A percentile compares a stretch with the other conserved stretches of the same genome.
Evolutionary conservation across 2,888 invertebrate genomes (phyloP).

Genomic region (Seira sanloemensis): DNA sequence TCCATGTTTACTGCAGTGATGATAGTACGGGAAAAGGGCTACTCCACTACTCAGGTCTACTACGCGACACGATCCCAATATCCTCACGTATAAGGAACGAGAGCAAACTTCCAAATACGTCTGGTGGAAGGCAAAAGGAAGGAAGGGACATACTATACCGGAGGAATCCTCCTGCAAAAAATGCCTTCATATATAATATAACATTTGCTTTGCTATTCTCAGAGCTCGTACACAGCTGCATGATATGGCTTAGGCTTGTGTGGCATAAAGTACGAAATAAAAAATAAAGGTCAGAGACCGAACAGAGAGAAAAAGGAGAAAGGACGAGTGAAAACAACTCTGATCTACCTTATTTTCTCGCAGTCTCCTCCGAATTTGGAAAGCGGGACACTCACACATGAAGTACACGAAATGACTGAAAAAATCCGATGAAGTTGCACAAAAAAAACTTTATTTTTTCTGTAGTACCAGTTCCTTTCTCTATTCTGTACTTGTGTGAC

Average conservation of each 20-base stretch:
- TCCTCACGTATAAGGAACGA: slow-evolving; percentile 10
- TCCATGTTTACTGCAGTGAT: slow-evolving; percentile 40
- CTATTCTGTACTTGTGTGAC: background rate
- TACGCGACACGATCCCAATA: background rate
- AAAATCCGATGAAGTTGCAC: slow-evolving; percentile 52
- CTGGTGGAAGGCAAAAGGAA: background rate
- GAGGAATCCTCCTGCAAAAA: slow-evolving; percentile 1
- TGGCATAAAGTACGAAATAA: background rate
- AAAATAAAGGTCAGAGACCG: slow-evolving; percentile 58
- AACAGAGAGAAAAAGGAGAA: slow-evolving; percentile 7
- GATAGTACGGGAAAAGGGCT: slow-evolving; percentile 4
- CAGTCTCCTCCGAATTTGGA: slow-evolving; percentile 11
- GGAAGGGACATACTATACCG: background rate
- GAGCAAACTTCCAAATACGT: background rate
- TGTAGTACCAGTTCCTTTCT: background rate
- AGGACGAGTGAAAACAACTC: slow-evolving; percentile 26
- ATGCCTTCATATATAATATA: background rate
- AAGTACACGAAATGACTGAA: slow-evolving; percentile 18
- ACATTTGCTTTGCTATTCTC: background rate
- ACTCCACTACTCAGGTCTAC: no score
- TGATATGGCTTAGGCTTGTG: background rate
- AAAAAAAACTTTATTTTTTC: slow-evolving; percentile 25
- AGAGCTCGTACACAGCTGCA: background rate
- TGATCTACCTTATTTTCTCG: slow-evolving; percentile 38
- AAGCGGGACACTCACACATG: background rate